A percentile compares a stretch with the other conserved stretches of the same genome.
Evolutionary conservation across 37 sponge, comb jelly and placozoan genomes (phyloP).

Genomic region (Eunapius fragilis): DNA sequence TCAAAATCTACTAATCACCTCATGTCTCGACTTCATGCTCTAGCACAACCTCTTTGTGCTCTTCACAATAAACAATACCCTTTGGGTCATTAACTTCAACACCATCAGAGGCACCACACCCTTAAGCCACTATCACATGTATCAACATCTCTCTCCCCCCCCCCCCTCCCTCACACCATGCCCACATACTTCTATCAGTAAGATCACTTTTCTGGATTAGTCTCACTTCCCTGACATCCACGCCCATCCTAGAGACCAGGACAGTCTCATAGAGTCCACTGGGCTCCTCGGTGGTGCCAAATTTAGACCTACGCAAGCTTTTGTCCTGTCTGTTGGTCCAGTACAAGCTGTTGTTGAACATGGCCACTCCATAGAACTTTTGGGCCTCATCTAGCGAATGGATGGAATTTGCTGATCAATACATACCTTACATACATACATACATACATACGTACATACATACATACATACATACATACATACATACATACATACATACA

Average conservation of each 20-base stretch:
- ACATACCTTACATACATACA: neutral
- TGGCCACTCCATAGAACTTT: neutral
- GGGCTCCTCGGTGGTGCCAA: neutral
- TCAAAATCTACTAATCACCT: no score
- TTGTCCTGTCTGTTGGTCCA: neutral
- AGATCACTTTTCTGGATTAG: neutral
- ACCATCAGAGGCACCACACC: neutral
- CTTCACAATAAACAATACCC: no score
- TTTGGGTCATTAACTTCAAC: no score
- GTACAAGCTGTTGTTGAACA: neutral
- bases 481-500: neutral
- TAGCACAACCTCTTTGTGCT: no score
- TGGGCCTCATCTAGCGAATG: neutral
- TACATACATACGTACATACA: neutral
- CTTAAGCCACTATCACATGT: no score
- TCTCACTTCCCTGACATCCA: neutral
- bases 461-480: neutral
- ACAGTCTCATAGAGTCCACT: neutral
- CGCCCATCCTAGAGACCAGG: neutral
- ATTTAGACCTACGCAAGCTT: neutral
- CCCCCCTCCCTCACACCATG: no score
- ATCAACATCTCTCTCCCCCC: no score
- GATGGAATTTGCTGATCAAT: neutral
- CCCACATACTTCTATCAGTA: conserved; percentile 1
- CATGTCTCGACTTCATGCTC: no score